These are phyloP conservation scores for Numenius arquata DNA, from an alignment of 2,113 vertebrate genomes.

Conservation along the genomic window DNA sequence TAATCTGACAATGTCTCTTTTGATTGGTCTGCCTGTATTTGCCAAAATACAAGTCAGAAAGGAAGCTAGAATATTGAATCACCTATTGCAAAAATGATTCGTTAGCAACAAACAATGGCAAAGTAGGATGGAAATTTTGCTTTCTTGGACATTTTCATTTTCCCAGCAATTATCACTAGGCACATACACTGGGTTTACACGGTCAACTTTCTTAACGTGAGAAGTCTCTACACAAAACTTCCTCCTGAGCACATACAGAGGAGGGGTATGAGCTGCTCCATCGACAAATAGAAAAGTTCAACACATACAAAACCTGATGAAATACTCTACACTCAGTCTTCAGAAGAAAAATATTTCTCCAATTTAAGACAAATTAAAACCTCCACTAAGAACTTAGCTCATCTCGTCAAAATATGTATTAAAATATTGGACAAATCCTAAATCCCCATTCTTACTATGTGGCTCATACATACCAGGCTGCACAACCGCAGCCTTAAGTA, in stretches of 20 bases:
- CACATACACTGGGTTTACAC: neutral
- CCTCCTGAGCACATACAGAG: neutral
- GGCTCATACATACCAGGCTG: neutral
- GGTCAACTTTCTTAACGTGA: neutral
- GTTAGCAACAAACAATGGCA: neutral
- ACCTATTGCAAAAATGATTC: neutral
- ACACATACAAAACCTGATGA: neutral
- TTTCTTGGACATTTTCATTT: neutral
- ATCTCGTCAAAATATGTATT: rapidly evolving
- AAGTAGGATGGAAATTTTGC: neutral
- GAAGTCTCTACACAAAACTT: neutral
- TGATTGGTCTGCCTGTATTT: neutral
- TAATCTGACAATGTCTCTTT: neutral
- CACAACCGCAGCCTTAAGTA: neutral
- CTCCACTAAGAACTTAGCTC: neutral
- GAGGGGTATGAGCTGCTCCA: neutral
- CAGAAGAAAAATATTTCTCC: neutral
- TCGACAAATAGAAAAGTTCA: neutral
- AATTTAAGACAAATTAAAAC: neutral
- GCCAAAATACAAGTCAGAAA: neutral
- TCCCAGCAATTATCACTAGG: neutral
- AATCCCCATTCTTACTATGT: neutral
- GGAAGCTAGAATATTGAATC: neutral
- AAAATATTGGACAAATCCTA: neutral
- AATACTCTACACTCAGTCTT: neutral